Percentiles rank a stretch among this genome's conserved stretches.
Conservation (phyloP, 2,113 vertebrate species). For the Calyptommatus sinebrachiatus region DNA sequence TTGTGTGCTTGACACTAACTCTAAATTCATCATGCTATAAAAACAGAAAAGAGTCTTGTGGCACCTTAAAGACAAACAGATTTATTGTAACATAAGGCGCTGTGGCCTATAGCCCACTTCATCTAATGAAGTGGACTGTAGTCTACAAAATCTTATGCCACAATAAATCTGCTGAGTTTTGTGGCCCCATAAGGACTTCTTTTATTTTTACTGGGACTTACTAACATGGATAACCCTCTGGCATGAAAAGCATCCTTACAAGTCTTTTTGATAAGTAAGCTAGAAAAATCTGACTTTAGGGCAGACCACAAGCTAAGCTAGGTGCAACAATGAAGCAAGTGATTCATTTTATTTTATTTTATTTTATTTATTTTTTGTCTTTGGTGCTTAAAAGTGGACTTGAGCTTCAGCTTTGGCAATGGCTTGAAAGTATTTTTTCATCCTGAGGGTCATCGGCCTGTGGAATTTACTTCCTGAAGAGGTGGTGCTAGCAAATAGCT, state of each 20-base stretch:
- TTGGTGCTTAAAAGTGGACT: background rate
- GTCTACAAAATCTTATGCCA: background rate
- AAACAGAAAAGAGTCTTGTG: background rate
- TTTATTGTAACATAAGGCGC: background rate
- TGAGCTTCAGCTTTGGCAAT: too few relatives aligned
- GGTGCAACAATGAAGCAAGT: background rate
- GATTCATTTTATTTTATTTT: background rate
- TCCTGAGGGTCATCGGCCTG: too few relatives aligned
- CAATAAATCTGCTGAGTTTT: background rate
- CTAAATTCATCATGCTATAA: background rate
- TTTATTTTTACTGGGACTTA: background rate
- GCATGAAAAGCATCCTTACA: background rate
- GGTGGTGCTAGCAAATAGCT: too few relatives aligned
- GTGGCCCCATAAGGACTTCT: background rate
- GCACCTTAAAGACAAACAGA: background rate
- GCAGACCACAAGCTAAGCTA: background rate
- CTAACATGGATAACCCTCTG: background rate
- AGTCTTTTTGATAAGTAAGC: background rate
- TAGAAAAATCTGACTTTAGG: background rate
- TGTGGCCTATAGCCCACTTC: background rate
- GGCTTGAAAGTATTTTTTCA: too few relatives aligned
- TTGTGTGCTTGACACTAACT: slow-evolving; percentile 15
- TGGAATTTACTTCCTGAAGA: too few relatives aligned
- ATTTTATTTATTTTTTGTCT: too few relatives aligned
- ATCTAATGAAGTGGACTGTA: background rate